A percentile compares a stretch with the other conserved stretches of the same genome.
Evolutionary conservation across 2,888 invertebrate species (phyloP).

Genomic region (Mesorhabditis sp.): DNA sequence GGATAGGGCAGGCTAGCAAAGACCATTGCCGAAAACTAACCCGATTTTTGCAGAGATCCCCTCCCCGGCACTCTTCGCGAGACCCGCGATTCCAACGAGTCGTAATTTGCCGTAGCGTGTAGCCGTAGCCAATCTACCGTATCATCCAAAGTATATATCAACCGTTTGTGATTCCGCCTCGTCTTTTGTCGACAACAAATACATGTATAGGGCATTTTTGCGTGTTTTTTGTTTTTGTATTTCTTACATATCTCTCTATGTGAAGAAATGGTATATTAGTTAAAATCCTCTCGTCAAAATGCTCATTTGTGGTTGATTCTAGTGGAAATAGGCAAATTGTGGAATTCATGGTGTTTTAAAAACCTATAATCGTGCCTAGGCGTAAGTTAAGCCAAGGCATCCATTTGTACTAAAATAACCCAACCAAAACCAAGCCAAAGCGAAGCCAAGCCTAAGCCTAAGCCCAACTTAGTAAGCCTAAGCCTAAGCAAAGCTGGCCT

Average conservation of each 20-base stretch:
- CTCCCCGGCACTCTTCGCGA: conserved; percentile 37
- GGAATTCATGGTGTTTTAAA: not conserved
- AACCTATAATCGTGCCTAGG: too few species aligned
- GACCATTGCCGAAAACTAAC: not conserved
- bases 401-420: too few species aligned
- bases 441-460: too few species aligned
- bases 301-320: not conserved
- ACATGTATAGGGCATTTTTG: not conserved
- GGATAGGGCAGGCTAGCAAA: not conserved
- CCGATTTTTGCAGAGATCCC: conserved; percentile 24
- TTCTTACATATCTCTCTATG: not conserved
- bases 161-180: too few species aligned
- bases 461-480: too few species aligned
- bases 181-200: not conserved
- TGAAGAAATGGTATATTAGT: not conserved
- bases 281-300: not conserved
- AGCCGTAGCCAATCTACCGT: too few species aligned
- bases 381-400: too few species aligned
- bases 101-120: conserved; percentile 11
- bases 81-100: conserved; percentile 40
- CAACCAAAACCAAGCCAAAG: too few species aligned
- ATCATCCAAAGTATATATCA: too few species aligned
- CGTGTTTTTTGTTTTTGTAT: not conserved
- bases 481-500: too few species aligned
- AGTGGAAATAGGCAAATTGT: not conserved